Percentiles rank a stretch among this genome's conserved stretches.
These are phyloP conservation scores for Caenorhabditis tropicalis DNA, from an alignment of 1,140 invertebrate species.

Conservation along the genomic window DNA sequence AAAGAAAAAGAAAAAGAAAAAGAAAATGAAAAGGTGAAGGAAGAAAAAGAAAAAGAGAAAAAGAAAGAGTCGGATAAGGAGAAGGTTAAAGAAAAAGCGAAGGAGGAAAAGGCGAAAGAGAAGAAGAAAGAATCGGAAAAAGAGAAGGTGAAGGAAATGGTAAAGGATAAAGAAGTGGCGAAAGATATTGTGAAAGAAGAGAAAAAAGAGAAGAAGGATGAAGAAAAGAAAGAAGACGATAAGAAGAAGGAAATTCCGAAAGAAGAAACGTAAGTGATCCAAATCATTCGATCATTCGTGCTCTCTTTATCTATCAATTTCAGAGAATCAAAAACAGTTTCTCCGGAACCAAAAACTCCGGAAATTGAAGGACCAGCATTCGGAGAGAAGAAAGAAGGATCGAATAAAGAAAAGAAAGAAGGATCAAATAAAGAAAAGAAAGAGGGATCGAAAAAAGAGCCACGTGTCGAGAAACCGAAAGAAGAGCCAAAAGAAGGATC, in stretches of 20 bases:
- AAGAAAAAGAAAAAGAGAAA: background rate
- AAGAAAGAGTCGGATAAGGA: too few relatives aligned
- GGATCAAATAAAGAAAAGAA: background rate
- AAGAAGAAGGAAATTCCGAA: background rate
- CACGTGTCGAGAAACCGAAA: background rate
- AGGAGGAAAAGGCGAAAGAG: background rate
- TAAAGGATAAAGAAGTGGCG: background rate
- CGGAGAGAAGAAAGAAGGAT: too few relatives aligned
- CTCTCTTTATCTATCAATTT: too few relatives aligned
- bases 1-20: background rate
- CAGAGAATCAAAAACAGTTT: background rate
- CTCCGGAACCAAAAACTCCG: background rate
- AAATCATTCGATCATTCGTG: too few relatives aligned
- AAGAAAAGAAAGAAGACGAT: background rate
- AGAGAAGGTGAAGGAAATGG: background rate
- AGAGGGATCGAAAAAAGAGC: background rate
- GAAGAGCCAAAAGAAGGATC: background rate
- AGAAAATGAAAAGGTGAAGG: background rate
- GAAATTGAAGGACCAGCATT: background rate
- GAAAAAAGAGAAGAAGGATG: background rate
- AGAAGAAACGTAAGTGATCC: background rate
- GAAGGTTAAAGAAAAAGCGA: too few relatives aligned
- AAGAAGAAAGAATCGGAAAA: background rate
- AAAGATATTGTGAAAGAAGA: background rate
- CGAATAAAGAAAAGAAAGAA: background rate